Base-by-base conservation (phyloP, 2,113 vertebrate genomes). In the Sapajus apella region DNA sequence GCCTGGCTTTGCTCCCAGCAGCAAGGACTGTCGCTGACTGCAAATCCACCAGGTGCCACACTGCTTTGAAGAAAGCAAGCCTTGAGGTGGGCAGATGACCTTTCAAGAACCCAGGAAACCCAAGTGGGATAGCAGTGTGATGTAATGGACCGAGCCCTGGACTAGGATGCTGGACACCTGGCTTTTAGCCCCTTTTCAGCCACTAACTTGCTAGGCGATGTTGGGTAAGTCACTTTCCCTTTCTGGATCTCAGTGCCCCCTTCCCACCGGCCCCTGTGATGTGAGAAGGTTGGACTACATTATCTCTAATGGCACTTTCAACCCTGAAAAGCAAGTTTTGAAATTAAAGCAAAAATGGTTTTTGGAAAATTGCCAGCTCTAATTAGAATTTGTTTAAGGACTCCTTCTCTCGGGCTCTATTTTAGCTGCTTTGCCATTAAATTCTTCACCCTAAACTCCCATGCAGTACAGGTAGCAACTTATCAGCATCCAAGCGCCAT, bases 191-290 rank as follows among this genome's bases (percentile, higher is more conserved):
- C 84, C 50, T 81, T 94, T 96, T 95, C 93, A 90, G 58, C 92
- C 37, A 93, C 37, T 75, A 84, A 95, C 72, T 93, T 84, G 43
- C 92, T 95, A 92, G 80, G n/a, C 3, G 8, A 95, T 93, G 70
- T 79, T 96, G 55, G 93, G 92, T 97, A 96, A 97, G 94, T 97
- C 80, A 94, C 40, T 95, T 86, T 88, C 66, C 32, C 45, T 94
- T 90, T 87, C 55, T 86, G 43, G 79, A 94, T 88, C 83, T 95
- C 27, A 61, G n/a, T 25, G 27, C 12, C n/a, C 11, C 58, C 61
- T 64, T 64, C 61, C 61, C 61, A 64, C 30, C 8, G 0, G 25
- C 47, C 32, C 18, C n/a, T 77, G 17, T 85, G 43, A 85, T 94
- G 43, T 93, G 66, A 93, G 35, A 43, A 84, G 35, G 43, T 55